phyloP scores from a whole-genome alignment of 2,797 vertebrate genomes.

The Todus mexicanus region DNA sequence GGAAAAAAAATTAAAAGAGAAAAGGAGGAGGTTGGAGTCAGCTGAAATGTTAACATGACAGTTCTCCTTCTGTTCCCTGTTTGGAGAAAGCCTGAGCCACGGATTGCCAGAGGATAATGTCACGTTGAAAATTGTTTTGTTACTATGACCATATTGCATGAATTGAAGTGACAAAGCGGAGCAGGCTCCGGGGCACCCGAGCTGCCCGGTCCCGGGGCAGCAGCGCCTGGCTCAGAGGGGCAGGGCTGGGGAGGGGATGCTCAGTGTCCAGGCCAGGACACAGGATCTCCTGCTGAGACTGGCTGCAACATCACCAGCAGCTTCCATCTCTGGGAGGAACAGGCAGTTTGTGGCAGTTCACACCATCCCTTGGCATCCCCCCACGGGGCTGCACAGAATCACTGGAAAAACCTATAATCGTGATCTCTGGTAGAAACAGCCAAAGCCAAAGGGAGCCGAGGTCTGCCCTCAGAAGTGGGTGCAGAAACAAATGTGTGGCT shows the following conservation, averaged over 20 bases:
- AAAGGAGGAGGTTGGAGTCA: conserved; percentile 25
- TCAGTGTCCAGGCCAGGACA: not conserved
- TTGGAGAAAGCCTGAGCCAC: not conserved
- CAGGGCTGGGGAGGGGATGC: not conserved
- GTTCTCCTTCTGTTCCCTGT: conserved; percentile 35
- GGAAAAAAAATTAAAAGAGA: not conserved
- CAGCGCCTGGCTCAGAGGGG: not conserved
- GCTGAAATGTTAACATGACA: conserved; percentile 36
- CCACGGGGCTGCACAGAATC: accelerated
- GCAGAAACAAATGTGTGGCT: accelerated
- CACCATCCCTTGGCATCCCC: too few relatives aligned
- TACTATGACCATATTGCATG: not conserved
- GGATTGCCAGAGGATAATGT: not conserved
- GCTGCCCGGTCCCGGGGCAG: not conserved
- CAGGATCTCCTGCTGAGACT: accelerated
- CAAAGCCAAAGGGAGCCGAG: accelerated
- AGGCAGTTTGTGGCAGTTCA: not conserved
- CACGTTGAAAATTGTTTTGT: not conserved
- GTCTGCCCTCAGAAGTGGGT: not conserved
- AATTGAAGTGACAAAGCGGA: accelerated
- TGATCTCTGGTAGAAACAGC: accelerated
- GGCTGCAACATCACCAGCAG: not conserved
- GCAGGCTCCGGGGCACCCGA: accelerated
- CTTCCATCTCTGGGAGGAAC: not conserved
- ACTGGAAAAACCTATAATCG: accelerated